These are phyloP conservation scores for Pelochelys cantorii DNA, from an alignment of 2,797 vertebrate genomes.

Conservation along the genomic window DNA sequence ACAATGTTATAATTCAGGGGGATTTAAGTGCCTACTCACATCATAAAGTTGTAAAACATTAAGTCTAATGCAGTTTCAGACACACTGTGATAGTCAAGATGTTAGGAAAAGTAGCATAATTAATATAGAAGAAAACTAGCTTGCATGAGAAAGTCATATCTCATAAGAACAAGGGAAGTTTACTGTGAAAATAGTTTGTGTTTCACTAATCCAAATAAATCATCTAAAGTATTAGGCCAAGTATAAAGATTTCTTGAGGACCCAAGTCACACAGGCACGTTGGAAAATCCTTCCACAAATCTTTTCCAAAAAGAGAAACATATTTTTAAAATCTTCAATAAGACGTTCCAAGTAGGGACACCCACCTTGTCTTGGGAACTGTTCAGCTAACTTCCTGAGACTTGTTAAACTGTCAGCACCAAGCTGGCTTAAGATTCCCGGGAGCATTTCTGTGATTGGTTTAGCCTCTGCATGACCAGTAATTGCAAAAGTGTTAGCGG, in stretches of 20 bases:
- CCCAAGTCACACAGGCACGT: fast-evolving
- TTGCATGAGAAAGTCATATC: not conserved
- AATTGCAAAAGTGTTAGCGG: slow-evolving; percentile 98
- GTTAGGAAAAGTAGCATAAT: not conserved
- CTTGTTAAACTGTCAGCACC: slow-evolving; percentile 98
- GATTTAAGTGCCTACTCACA: not conserved
- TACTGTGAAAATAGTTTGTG: not conserved
- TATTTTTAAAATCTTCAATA: not conserved
- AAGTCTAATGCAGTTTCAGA: not conserved
- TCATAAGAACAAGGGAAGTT: not conserved
- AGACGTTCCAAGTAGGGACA: not conserved
- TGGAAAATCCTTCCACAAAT: not conserved
- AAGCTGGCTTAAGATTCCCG: slow-evolving; percentile 98
- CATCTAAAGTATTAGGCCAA: not conserved
- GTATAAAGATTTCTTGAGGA: not conserved
- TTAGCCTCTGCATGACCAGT: slow-evolving; percentile 97
- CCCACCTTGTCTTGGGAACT: slow-evolving; percentile 96
- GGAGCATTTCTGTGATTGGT: slow-evolving; percentile 99
- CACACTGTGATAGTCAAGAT: not conserved
- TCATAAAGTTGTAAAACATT: not conserved
- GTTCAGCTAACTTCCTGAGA: slow-evolving; percentile 97
- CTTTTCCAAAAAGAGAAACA: not conserved
- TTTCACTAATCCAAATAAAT: no score
- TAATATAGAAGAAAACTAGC: not conserved
- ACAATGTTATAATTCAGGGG: not conserved